Conservation (phyloP, 2,113 vertebrate species). For the Mola mola region DNA sequence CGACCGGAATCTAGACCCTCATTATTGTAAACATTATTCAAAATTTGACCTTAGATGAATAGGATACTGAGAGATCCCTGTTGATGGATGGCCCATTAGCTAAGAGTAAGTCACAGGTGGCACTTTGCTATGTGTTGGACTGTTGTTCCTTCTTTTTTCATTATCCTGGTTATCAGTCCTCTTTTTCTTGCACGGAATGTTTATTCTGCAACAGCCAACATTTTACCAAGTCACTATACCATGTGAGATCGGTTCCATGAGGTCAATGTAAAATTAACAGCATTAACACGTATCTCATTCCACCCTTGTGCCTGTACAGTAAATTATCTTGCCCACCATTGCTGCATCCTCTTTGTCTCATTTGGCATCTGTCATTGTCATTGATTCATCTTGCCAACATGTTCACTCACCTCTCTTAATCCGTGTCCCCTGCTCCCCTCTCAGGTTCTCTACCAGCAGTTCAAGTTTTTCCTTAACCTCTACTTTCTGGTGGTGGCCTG, state of each 20-base stretch:
- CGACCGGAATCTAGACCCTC: slow-evolving; percentile 46
- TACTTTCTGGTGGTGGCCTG: slow-evolving; percentile 98
- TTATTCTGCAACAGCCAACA: slow-evolving; percentile 2
- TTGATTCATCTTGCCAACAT: slow-evolving; percentile 44
- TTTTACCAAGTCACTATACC: neutral
- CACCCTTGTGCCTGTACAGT: slow-evolving; percentile 29
- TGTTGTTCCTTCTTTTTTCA: neutral
- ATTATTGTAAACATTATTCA: slow-evolving; percentile 77
- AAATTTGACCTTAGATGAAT: slow-evolving; percentile 65
- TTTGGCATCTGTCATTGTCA: too few relatives aligned
- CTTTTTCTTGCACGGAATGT: slow-evolving; percentile 15
- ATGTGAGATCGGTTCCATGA: slow-evolving; percentile 31
- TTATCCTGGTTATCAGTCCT: neutral
- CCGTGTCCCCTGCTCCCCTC: slow-evolving; percentile 58
- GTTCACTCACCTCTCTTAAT: slow-evolving; percentile 12
- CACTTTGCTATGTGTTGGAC: neutral
- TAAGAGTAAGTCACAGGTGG: slow-evolving; percentile 30
- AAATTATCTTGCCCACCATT: slow-evolving; percentile 44
- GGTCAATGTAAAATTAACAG: slow-evolving; percentile 60
- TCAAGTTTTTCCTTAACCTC: slow-evolving; percentile 99
- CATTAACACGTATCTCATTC: slow-evolving; percentile 54
- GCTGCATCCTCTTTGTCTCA: slow-evolving; percentile 45
- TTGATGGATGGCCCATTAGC: slow-evolving; percentile 51
- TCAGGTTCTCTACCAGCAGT: slow-evolving; percentile 98
- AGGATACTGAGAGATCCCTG: neutral